phyloP scores from a whole-genome alignment of 1,140 invertebrate genomes.

The Phymastichus coffea region DNA sequence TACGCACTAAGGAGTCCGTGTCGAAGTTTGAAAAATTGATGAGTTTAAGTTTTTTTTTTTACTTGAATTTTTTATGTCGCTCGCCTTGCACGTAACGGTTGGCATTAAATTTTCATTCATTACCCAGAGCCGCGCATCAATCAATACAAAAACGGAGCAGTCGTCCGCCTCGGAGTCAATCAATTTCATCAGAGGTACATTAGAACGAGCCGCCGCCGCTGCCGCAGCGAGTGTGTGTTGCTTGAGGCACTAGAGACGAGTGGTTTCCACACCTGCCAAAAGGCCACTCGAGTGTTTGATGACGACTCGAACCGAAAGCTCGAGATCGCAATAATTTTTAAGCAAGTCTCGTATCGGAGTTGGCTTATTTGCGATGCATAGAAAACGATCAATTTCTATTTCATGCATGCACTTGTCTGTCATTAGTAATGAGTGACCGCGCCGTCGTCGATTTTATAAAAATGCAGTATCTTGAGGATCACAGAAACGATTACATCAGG shows the following conservation, averaged over 20 bases:
- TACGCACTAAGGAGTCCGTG: too few species aligned
- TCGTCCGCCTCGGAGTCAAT: not conserved
- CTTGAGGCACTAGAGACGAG: conserved; percentile 5
- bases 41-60: too few species aligned
- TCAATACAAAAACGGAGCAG: conserved; percentile 9
- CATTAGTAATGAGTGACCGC: too few species aligned
- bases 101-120: not conserved
- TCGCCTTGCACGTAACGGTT: too few species aligned
- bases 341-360: not conserved
- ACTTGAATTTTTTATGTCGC: too few species aligned
- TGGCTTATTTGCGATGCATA: too few species aligned
- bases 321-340: conserved; percentile 18
- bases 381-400: too few species aligned
- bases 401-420: too few species aligned
- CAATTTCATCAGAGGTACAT: conserved; percentile 9
- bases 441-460: too few species aligned
- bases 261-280: conserved; percentile 20
- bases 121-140: not conserved
- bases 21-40: too few species aligned
- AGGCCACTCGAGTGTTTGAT: conserved; percentile 4
- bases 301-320: conserved; percentile 3
- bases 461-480: too few species aligned
- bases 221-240: not conserved
- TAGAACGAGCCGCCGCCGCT: not conserved
- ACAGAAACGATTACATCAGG: too few species aligned